Base-by-base conservation (phyloP, 2,888 invertebrate genomes). In the Vesta saturnalis region DNA sequence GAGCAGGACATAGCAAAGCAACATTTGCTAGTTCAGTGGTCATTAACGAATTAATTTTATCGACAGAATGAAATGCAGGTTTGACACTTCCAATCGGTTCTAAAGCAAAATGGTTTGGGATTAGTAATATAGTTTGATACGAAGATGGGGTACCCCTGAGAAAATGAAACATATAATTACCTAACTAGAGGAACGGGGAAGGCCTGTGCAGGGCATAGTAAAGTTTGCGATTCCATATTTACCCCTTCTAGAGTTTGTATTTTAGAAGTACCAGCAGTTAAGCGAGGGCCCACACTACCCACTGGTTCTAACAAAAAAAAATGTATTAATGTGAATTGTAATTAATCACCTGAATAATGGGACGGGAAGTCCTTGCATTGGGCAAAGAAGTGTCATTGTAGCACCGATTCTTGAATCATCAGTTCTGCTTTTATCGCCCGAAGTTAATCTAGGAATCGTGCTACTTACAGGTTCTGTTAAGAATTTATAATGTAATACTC, bases 51-150 rank as follows among this genome's bases (percentile, higher is more conserved):
- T 67, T 60, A 39, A 78, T 80, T 65, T 79, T 76, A 68, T 81
- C 82, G 30, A 80, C 80, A 30, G 81, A 82, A 5, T 85, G 82
- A 65, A 85, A 79, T 76, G 91, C 91, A 73, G 92, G 92, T 75
- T 89, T 88, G 70, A 91, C 90, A 82, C 91, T 91, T 85, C 92
- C 91, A 85, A 93, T 89, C 76, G 94, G 93, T 87, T 93, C 92
- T 91, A 83, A 49, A 64, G 10, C 65, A 72, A 64, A 52, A 30
- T 21, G 21, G 5, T n/a, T n/a, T n/a, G n/a, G 52, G 21, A 1
- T 8, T 19, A 19, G 19, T 52, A 52, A 12, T 12, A 52, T 19
- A 10, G 52, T 19, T 19, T n/a, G 19, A n/a, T 6, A 1, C 4
- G 1, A 39, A 39, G 22, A 64, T 59, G 15, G 61, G 64, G 71